Evolutionary conservation across 2,797 vertebrate species (phyloP).

Genomic region (Myotis planiceps): DNA sequence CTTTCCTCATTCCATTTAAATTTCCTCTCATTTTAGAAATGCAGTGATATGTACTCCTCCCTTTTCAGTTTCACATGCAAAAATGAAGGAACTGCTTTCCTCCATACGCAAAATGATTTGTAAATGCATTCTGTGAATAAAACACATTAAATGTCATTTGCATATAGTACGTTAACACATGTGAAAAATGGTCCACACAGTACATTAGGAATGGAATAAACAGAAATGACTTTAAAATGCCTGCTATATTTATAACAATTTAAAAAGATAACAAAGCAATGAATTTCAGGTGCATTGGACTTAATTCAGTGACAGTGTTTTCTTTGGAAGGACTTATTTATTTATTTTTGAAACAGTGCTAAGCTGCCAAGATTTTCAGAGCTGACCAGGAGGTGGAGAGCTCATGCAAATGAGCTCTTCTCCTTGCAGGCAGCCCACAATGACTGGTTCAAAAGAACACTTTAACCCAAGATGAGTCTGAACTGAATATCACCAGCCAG

Average conservation of each 20-base stretch:
- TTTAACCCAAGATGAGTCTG: slow-evolving; percentile 62
- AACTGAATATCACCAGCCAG: slow-evolving; percentile 29
- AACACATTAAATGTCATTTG: slow-evolving; percentile 80
- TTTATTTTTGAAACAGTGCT: slow-evolving; percentile 21
- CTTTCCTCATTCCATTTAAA: slow-evolving; percentile 69
- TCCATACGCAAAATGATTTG: slow-evolving; percentile 71
- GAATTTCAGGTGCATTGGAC: slow-evolving; percentile 74
- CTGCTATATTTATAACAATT: slow-evolving; percentile 73
- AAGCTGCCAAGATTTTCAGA: slow-evolving; percentile 78
- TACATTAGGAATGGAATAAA: slow-evolving; percentile 76
- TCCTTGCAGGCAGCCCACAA: slow-evolving; percentile 59
- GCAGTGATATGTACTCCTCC: slow-evolving; percentile 38
- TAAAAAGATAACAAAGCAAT: slow-evolving; percentile 62
- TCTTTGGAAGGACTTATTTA: slow-evolving; percentile 64
- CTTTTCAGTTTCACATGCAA: slow-evolving; percentile 57
- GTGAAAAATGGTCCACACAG: slow-evolving; percentile 78
- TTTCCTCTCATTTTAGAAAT: slow-evolving; percentile 66
- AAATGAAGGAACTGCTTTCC: slow-evolving; percentile 63
- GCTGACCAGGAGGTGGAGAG: slow-evolving; percentile 54
- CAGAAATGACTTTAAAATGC: slow-evolving; percentile 76
- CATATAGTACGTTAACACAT: slow-evolving; percentile 76
- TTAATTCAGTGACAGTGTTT: slow-evolving; percentile 70
- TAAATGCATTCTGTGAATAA: slow-evolving; percentile 81
- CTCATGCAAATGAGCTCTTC: slow-evolving; percentile 70
- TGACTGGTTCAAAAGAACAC: slow-evolving; percentile 58